phyloP scores from a whole-genome alignment of 2,113 vertebrate genomes.

The Turdus rufiventris region DNA sequence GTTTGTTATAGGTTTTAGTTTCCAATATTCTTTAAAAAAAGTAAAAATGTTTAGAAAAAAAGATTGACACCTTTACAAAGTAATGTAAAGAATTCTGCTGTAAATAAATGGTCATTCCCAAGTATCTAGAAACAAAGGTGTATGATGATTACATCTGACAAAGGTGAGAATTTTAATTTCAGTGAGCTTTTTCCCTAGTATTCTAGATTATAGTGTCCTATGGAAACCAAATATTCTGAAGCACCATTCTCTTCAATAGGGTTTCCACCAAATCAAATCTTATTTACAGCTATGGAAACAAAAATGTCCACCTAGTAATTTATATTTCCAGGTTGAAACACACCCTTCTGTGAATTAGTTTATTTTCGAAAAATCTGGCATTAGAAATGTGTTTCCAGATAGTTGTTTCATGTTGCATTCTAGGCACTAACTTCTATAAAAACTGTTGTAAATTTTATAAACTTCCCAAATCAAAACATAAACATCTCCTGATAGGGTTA shows the following conservation, averaged over 20 bases:
- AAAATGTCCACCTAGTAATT: background rate
- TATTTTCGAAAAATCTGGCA: background rate
- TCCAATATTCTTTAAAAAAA: background rate
- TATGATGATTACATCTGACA: background rate
- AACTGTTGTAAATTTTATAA: background rate
- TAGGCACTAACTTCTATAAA: background rate
- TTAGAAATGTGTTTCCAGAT: background rate
- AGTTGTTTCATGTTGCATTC: background rate
- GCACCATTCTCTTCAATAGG: fast-evolving
- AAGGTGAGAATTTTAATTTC: background rate
- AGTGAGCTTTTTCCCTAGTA: background rate
- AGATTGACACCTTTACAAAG: background rate
- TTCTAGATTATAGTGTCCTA: background rate
- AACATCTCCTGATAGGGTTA: background rate
- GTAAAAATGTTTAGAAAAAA: background rate
- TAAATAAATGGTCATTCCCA: background rate
- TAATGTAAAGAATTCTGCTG: background rate
- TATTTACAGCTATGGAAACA: background rate
- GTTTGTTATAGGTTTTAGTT: background rate
- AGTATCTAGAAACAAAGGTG: background rate
- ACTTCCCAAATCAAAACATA: background rate
- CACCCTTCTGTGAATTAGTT: background rate
- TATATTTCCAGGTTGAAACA: background rate
- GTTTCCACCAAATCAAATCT: background rate
- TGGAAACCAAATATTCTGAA: background rate